Evolutionary conservation across 1,140 invertebrate species (phyloP).

Genomic region (Lordiphosa mommai): DNA sequence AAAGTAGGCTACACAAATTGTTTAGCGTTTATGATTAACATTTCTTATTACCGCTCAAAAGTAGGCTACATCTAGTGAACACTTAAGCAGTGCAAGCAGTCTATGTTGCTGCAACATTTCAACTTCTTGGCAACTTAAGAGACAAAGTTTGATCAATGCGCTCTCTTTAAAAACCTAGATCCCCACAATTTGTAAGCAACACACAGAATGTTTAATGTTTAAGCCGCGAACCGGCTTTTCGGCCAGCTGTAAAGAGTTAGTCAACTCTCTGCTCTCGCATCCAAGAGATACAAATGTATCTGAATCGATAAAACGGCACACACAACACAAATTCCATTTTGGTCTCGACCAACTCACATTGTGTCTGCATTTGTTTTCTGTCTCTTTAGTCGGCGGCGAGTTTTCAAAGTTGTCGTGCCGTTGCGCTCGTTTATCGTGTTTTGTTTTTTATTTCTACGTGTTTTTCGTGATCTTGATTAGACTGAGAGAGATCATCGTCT

Average conservation of each 20-base stretch:
- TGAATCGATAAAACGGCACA: conserved; percentile 57
- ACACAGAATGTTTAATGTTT: conserved; percentile 34
- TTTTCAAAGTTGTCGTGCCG: conserved; percentile 66
- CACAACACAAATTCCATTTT: conserved; percentile 28
- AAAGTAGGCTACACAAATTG: conserved; percentile 23
- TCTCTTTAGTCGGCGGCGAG: conserved; percentile 65
- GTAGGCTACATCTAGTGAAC: background rate
- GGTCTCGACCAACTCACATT: conserved; percentile 14
- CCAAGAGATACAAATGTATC: conserved; percentile 70
- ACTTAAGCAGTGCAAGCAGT: conserved; percentile 16
- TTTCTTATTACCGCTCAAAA: too few species aligned
- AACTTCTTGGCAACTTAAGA: conserved; percentile 26
- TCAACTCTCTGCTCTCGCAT: background rate
- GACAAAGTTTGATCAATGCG: conserved; percentile 20
- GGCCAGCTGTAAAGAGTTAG: conserved; percentile 28
- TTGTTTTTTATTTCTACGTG: conserved; percentile 23
- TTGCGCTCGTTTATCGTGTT: conserved; percentile 15
- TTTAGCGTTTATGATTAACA: background rate
- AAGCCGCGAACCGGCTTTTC: conserved; percentile 61
- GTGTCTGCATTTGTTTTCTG: conserved; percentile 15
- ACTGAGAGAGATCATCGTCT: conserved; percentile 17
- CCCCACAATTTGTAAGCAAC: background rate
- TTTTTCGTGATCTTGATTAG: conserved; percentile 47
- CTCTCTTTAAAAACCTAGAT: conserved; percentile 11
- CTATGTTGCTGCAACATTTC: conserved; percentile 48